These are phyloP conservation scores for Paralichthys olivaceus DNA, from an alignment of 2,113 vertebrate species.

Conservation along the genomic window DNA sequence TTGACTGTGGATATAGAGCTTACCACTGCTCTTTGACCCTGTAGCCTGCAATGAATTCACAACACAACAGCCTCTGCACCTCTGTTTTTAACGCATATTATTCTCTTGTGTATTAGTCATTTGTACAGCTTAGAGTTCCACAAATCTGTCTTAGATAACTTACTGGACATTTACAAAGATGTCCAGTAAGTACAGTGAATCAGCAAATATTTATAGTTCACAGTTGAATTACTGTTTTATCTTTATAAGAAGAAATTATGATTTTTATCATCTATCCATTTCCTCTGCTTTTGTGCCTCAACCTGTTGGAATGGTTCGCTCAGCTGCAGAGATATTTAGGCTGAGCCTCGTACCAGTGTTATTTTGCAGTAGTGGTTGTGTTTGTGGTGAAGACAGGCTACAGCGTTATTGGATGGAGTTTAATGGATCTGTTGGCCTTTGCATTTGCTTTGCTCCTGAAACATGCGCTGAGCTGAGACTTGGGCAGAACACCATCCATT, in stretches of 20 bases:
- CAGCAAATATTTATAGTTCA: too few relatives aligned
- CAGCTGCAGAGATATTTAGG: constrained; percentile 30
- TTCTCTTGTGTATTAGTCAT: constrained; percentile 17
- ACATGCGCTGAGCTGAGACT: constrained; percentile 69
- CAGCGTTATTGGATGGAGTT: constrained; percentile 57
- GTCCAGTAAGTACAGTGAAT: too few relatives aligned
- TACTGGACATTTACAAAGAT: too few relatives aligned
- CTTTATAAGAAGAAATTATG: too few relatives aligned
- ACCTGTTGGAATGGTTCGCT: not conserved
- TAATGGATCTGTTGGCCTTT: constrained; percentile 73
- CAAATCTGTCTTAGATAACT: too few relatives aligned
- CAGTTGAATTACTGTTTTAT: too few relatives aligned
- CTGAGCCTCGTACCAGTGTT: constrained; percentile 14
- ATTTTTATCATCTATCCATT: too few relatives aligned
- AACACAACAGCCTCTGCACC: constrained; percentile 35
- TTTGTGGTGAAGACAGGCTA: constrained; percentile 31
- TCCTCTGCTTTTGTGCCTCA: not conserved
- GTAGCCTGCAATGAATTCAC: constrained; percentile 77
- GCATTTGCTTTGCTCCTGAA: constrained; percentile 65
- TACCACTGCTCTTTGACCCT: constrained; percentile 83
- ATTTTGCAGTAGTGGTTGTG: constrained; percentile 23
- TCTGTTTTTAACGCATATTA: constrained; percentile 62
- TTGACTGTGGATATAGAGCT: constrained; percentile 89
- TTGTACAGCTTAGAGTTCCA: not conserved
- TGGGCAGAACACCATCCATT: constrained; percentile 73